phyloP scores from a whole-genome alignment of 2,888 invertebrate species.

The Apamea monoglypha region DNA sequence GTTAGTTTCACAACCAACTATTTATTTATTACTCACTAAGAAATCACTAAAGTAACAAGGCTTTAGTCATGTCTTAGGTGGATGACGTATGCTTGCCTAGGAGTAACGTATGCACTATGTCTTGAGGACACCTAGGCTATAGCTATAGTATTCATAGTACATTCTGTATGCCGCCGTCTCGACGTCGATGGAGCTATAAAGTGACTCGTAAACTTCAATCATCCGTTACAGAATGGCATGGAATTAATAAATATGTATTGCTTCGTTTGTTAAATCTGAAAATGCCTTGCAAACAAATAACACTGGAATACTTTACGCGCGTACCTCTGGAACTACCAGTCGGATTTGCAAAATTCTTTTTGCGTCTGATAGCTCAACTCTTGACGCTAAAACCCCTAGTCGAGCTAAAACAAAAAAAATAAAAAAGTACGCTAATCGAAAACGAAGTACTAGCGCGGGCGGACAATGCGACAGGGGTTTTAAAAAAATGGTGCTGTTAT shows the following conservation, averaged over 20 bases:
- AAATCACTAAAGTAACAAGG: background rate
- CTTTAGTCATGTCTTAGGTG: background rate
- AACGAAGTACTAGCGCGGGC: background rate
- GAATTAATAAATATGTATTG: slow-evolving; percentile 42
- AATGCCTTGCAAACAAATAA: background rate
- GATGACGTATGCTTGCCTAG: background rate
- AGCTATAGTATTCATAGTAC: slow-evolving; percentile 13
- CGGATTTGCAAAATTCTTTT: background rate
- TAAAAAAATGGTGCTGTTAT: background rate
- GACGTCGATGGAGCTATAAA: slow-evolving; percentile 36
- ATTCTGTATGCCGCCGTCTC: slow-evolving; percentile 23
- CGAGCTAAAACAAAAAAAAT: background rate
- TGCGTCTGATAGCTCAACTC: no score
- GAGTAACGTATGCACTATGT: background rate
- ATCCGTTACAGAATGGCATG: slow-evolving; percentile 29
- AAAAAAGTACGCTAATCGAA: background rate
- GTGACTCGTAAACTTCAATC: slow-evolving; percentile 46
- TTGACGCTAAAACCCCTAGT: background rate
- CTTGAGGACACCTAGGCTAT: background rate
- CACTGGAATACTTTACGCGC: background rate
- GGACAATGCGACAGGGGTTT: background rate
- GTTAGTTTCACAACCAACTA: background rate
- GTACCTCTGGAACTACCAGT: background rate
- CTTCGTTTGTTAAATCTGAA: background rate
- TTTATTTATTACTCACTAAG: background rate